Evolutionary conservation across 1,140 invertebrate species (phyloP), one percentile per base, ranked within the genome.

Genomic region (Eupristina koningsbergeri): DNA sequence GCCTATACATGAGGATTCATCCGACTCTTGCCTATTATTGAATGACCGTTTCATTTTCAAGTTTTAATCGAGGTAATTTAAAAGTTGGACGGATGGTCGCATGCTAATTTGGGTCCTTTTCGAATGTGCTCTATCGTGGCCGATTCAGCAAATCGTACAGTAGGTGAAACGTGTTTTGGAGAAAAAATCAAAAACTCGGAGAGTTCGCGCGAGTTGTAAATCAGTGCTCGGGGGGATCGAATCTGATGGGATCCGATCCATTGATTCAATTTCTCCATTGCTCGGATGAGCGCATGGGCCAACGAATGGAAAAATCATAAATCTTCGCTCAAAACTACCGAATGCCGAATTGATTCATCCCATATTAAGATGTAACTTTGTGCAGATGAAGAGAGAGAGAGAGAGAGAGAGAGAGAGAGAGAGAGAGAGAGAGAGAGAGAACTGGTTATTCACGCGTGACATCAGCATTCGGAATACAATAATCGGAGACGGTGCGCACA

Each of bases 321-420:
- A 83, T 83, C 75, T 83, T 47, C 67, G 19, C 58, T 69, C 9
- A 22, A 77, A 83, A 83, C 81, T 83, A 83, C 75, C 75, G 64
- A 53, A 71, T 78, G 73, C 79, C 39, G 75, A 47, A 61, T 83
- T 83, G 58, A 78, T 83, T 76, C 63, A 47, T 78, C 36, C 39
- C 47, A 22, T 78, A 83, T 83, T 79, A 50, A 83, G 81, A 83
- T 39, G 75, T 83, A 78, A 83, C 81, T 71, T 71, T 78, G 58
- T 29, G 34, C 15, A 29, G 22, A 67, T 45, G 41, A 45, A 11
- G 11, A 45, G 11, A 45, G 6, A 31, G 58, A 45, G 34, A 67
- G 50, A 77, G 22, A 22, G 22, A 1, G n/a, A 45, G 61, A n/a
- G 61, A 3, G 26, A 8, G 61, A 15, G 63, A 31, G 63, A 39